phyloP scores from a whole-genome alignment of 2,888 invertebrate species.

The Cheilosia scutellata region DNA sequence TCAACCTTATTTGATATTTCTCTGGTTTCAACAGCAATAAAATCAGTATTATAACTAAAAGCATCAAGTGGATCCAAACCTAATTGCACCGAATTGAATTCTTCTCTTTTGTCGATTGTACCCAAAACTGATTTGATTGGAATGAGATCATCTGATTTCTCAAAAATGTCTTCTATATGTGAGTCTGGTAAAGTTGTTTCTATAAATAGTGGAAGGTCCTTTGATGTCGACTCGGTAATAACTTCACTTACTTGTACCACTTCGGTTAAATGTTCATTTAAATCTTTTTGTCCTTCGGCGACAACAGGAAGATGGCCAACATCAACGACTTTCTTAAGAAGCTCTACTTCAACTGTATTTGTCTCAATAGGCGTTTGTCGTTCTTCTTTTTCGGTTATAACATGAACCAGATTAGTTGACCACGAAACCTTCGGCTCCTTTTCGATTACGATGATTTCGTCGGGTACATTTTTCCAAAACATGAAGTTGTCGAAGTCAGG shows the following conservation, averaged over 20 bases:
- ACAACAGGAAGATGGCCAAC: background rate
- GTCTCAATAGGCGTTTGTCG: too few relatives aligned
- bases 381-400: constrained; percentile 36
- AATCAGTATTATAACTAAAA: background rate
- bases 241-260: background rate
- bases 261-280: background rate
- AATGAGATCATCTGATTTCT: background rate
- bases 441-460: constrained; percentile 46
- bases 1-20: background rate
- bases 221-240: too few relatives aligned
- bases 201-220: too few relatives aligned
- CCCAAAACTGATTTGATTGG: background rate
- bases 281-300: background rate
- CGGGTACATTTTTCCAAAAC: constrained; percentile 62
- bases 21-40: background rate
- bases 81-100: background rate
- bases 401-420: constrained; percentile 56
- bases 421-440: constrained; percentile 58
- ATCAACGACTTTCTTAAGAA: too few relatives aligned
- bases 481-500: constrained; percentile 52
- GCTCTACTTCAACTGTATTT: background rate
- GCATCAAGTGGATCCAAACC: background rate
- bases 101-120: background rate
- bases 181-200: background rate
- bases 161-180: background rate